phyloP scores from a whole-genome alignment of 2,888 invertebrate species.

The Caradrina clavipalpis region DNA sequence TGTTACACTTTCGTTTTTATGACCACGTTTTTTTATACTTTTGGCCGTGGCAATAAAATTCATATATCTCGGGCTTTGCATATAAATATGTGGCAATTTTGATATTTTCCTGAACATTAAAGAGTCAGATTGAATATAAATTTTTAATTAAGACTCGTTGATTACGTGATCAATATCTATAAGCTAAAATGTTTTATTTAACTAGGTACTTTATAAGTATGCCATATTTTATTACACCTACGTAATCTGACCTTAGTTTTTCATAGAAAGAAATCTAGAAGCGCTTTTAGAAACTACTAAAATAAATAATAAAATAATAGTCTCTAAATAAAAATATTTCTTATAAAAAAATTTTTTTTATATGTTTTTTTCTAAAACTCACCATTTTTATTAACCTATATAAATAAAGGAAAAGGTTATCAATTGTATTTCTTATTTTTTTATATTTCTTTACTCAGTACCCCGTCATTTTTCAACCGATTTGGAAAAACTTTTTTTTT shows the following conservation, averaged over 20 bases:
- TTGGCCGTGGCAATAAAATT: conserved; percentile 40
- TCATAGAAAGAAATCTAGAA: not conserved
- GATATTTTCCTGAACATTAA: conserved; percentile 33
- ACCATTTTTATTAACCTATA: too few species aligned
- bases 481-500: too few species aligned
- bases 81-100: conserved; percentile 43
- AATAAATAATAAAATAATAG: not conserved
- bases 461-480: too few species aligned
- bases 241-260: conserved; percentile 10
- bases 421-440: too few species aligned
- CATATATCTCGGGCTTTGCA: conserved; percentile 37
- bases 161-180: conserved; percentile 50
- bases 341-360: too few species aligned
- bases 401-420: too few species aligned
- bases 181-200: conserved; percentile 43
- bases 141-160: conserved; percentile 56
- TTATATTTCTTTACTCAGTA: too few species aligned
- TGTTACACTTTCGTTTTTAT: conserved; percentile 58
- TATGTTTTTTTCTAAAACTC: too few species aligned
- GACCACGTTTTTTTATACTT: conserved; percentile 36
- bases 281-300: not conserved
- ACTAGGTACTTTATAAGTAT: conserved; percentile 16
- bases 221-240: conserved; percentile 9
- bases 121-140: conserved; percentile 34
- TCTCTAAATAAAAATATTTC: too few species aligned